These are phyloP conservation scores for Spongilla lacustris DNA, from an alignment of 37 sponge, comb jelly and placozoan genomes.

Conservation along the genomic window DNA sequence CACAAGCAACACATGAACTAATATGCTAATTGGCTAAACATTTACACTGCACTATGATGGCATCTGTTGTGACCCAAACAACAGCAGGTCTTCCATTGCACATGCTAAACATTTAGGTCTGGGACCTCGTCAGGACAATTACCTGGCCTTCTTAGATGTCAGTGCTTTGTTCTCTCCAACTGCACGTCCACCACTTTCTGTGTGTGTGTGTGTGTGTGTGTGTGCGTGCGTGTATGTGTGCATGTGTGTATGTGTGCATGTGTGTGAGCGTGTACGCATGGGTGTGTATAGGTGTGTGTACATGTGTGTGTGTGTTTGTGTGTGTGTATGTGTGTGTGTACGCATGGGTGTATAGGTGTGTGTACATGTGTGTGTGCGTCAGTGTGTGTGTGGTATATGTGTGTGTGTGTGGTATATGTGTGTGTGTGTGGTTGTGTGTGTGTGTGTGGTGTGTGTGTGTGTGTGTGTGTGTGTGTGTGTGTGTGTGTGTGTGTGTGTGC, in stretches of 20 bases:
- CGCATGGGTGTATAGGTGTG: not conserved
- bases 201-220: not conserved
- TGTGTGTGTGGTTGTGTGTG: not conserved
- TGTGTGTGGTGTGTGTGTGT: no score
- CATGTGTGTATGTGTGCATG: not conserved
- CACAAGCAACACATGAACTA: no score
- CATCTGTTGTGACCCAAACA: not conserved
- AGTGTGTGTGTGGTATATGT: no score
- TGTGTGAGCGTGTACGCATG: not conserved
- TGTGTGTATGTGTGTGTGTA: not conserved
- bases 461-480: no score
- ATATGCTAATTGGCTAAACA: no score
- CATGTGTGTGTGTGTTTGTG: not conserved
- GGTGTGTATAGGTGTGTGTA: not conserved
- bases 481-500: no score
- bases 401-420: no score
- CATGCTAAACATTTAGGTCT: not conserved
- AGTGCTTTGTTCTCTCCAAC: constrained; percentile 94
- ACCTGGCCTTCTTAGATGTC: constrained; percentile 87
- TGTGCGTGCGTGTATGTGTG: not conserved
- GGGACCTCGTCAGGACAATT: not conserved
- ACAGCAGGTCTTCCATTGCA: not conserved
- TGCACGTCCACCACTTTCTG: constrained; percentile 77
- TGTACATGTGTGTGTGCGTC: no score
- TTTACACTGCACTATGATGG: not conserved